Evolutionary conservation across 2,888 invertebrate genomes (phyloP), one percentile per base, ranked within the genome.

Genomic region (Teleiodes luculella): DNA sequence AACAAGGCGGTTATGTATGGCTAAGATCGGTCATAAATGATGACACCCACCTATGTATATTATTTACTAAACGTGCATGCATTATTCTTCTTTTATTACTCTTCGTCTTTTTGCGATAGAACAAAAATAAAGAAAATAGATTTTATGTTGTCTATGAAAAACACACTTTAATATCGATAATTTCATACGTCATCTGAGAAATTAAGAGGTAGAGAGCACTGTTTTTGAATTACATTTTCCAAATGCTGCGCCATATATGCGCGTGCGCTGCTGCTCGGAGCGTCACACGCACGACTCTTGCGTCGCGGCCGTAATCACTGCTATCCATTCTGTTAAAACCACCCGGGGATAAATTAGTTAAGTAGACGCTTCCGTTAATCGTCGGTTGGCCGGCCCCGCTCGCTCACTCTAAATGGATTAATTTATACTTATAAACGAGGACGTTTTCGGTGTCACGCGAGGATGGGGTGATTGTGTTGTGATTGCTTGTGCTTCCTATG

Each of bases 281-380:
- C 77, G 81, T 84, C 83, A 79, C 83, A 82, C 79, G 83, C 83
- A 82, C 79, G 83, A 72, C 20, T 24, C 20, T 24, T 76, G 77
- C 76, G 74, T 70, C 70, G 72, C 70, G 71, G 68, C 76, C 82
- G 86, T 88, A 90, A 90, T 90, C 90, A 90, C 89, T 78, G 90
- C 88, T 89, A 90, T 90, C 87, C 90, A 90, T 90, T 89, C 88
- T 86, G 88, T 90, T 90, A 90, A 90, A 90, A 90, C 89, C 84
- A 87, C 87, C 89, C 87, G 85, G 83, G 85, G 78, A 83, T 90
- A 90, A 90, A 90, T 90, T 89, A 90, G 88, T 90, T 90, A 90
- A 90, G 89, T 90, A 90, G 90, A 85, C 83, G 86, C 86, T 90
- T 90, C 90, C 90, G 90, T 85, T 90, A 90, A 90, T 90, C 90